Evolutionary conservation across 2,888 invertebrate species (phyloP).

Genomic region (Coenonympha glycerion): DNA sequence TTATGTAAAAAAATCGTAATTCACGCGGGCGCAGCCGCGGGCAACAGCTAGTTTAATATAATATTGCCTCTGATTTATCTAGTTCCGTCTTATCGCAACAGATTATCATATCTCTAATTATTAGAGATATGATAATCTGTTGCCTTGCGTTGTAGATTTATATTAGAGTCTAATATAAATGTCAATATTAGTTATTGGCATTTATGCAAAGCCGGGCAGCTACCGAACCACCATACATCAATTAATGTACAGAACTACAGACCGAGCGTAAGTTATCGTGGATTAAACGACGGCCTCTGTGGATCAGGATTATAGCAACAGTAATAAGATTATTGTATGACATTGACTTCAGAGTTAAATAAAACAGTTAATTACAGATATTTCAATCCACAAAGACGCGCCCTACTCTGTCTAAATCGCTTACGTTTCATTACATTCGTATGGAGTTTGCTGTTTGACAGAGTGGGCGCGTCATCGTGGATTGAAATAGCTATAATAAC

Average conservation of each 20-base stretch:
- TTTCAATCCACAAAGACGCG: too few species aligned
- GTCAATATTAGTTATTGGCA: conserved; percentile 24
- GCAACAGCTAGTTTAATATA: neutral
- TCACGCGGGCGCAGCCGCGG: too few species aligned
- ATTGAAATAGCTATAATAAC: too few species aligned
- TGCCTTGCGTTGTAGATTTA: too few species aligned
- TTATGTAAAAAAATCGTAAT: too few species aligned
- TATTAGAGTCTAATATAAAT: too few species aligned
- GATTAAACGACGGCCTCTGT: conserved; percentile 5
- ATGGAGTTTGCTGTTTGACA: too few species aligned
- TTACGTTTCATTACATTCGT: too few species aligned
- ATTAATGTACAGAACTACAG: conserved; percentile 16
- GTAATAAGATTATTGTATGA: neutral
- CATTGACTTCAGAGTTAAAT: neutral
- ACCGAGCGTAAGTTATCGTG: conserved; percentile 18
- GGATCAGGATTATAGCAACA: neutral
- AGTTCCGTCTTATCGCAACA: neutral
- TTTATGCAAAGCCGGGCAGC: conserved; percentile 21
- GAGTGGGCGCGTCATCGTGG: too few species aligned
- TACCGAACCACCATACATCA: conserved; percentile 21
- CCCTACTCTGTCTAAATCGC: too few species aligned
- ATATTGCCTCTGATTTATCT: neutral
- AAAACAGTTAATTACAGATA: too few species aligned
- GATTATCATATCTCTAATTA: conserved; percentile 15
- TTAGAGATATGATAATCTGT: too few species aligned